These are phyloP conservation scores for Drosophila fulvimacula DNA, from an alignment of 2,888 invertebrate genomes.

Conservation along the genomic window DNA sequence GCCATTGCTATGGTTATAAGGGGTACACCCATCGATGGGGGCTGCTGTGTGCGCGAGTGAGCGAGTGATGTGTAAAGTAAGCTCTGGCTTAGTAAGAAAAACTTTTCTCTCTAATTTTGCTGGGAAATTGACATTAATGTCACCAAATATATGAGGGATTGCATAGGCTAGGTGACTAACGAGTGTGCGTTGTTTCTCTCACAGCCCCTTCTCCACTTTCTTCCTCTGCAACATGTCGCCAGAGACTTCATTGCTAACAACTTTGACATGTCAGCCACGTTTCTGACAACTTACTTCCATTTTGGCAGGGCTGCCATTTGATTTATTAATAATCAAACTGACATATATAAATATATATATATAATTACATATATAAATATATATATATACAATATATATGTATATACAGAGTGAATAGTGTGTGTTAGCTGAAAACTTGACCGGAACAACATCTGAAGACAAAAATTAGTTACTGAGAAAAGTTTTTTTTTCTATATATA, in stretches of 20 bases:
- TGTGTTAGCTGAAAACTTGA: background rate
- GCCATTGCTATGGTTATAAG: background rate
- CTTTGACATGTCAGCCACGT: conserved; percentile 57
- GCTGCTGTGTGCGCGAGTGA: background rate
- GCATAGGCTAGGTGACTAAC: conserved; percentile 11
- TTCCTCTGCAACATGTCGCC: conserved; percentile 37
- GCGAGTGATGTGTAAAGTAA: conserved; percentile 1
- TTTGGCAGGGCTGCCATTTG: conserved; percentile 53
- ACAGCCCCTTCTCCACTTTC: background rate
- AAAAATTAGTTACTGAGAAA: background rate
- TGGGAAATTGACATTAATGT: conserved; percentile 47
- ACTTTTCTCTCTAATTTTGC: conserved; percentile 38
- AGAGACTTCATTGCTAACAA: conserved; percentile 46
- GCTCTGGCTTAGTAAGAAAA: conserved; percentile 33
- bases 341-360: conserved; percentile 16
- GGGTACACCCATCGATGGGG: background rate
- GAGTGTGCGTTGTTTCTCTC: background rate
- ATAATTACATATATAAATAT: background rate
- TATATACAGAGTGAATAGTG: background rate
- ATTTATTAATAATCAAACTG: conserved; percentile 71
- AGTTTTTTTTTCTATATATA: background rate
- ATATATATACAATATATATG: background rate
- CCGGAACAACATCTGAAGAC: background rate
- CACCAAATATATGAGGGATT: conserved; percentile 29
- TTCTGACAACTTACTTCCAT: conserved; percentile 63